phyloP scores from a whole-genome alignment of 1,140 invertebrate species.

The Nasonia longicornis region DNA sequence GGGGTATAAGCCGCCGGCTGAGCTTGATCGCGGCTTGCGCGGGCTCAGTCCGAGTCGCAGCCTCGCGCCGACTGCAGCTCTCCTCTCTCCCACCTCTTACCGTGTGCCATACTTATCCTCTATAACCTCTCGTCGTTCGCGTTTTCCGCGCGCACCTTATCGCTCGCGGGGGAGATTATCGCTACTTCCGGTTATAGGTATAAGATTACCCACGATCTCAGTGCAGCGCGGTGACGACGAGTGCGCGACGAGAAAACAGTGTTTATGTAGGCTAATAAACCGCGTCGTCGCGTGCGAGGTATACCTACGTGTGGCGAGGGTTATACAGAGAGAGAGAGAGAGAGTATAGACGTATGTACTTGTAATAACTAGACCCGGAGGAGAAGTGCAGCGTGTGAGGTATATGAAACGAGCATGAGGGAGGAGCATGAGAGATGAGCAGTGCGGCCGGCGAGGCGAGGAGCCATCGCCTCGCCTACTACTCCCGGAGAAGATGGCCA shows the following conservation, averaged over 20 bases:
- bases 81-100: not conserved
- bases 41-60: constrained; percentile 53
- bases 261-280: not conserved
- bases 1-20: constrained; percentile 30
- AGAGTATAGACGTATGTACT: not conserved
- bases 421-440: constrained; percentile 41
- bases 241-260: not conserved
- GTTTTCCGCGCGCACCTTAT: not conserved
- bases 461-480: constrained; percentile 1
- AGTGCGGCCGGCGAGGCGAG: constrained; percentile 16
- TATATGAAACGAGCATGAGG: not conserved
- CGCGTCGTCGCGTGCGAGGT: not conserved
- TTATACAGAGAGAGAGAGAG: not conserved
- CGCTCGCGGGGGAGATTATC: too few species aligned
- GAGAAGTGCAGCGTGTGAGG: not conserved
- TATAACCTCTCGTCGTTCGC: too few species aligned
- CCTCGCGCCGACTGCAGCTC: constrained; percentile 37
- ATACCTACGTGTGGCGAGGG: not conserved
- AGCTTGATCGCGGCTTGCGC: constrained; percentile 37
- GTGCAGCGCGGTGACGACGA: not conserved
- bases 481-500: constrained; percentile 37
- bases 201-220: too few species aligned
- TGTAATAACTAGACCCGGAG: not conserved
- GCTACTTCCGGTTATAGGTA: not conserved
- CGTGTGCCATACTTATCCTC: too few species aligned